Evolutionary conservation across 2,113 vertebrate species (phyloP).

Genomic region (Saguinus imperator): DNA sequence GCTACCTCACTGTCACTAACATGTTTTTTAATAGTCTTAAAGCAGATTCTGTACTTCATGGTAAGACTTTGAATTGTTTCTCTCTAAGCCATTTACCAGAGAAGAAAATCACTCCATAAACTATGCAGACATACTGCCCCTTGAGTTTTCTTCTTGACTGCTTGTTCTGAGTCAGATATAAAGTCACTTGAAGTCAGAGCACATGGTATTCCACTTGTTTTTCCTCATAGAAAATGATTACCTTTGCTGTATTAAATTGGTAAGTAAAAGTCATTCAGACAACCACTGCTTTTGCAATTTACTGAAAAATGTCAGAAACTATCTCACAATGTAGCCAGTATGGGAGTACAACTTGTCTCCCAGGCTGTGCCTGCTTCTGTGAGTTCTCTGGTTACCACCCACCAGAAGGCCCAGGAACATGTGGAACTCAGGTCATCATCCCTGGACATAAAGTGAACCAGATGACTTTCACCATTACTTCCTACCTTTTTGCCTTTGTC

Average conservation of each 20-base stretch:
- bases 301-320: background rate
- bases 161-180: background rate
- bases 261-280: conserved; percentile 44
- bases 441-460: background rate
- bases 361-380: background rate
- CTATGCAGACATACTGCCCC: background rate
- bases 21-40: conserved; percentile 31
- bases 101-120: conserved; percentile 16
- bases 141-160: background rate
- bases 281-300: background rate
- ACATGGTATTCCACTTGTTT: conserved; percentile 34
- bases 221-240: background rate
- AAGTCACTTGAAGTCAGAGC: background rate
- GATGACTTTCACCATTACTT: background rate
- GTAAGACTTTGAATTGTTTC: conserved; percentile 9
- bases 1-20: conserved; percentile 61
- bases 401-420: background rate
- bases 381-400: background rate
- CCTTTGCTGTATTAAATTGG: conserved; percentile 9
- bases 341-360: background rate
- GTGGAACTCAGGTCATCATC: background rate
- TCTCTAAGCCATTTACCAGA: background rate
- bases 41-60: background rate
- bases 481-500: background rate
- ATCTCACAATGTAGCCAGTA: background rate